Evolutionary conservation across 2,113 vertebrate genomes (phyloP).

Genomic region (Antechinus flavipes): DNA sequence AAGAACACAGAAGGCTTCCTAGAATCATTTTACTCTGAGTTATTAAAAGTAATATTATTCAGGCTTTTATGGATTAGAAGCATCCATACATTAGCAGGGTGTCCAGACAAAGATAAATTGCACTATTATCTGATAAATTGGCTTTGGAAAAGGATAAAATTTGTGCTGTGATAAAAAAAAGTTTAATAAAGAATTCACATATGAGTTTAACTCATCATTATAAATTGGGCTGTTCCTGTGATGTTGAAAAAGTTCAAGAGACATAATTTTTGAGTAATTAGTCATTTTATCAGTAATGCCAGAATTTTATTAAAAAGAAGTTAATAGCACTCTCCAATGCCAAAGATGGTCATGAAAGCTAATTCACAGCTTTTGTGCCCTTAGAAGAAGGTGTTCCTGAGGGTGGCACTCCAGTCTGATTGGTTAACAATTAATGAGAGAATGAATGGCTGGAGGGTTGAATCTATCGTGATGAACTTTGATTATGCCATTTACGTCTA

Average conservation of each 20-base stretch:
- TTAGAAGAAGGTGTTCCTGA: not conserved
- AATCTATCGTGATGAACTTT: not conserved
- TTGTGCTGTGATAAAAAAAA: not conserved
- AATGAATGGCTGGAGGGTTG: not conserved
- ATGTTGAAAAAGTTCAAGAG: not conserved
- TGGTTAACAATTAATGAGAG: not conserved
- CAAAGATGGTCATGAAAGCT: not conserved
- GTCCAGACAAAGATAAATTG: not conserved
- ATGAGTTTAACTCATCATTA: not conserved
- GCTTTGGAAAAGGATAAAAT: conserved; percentile 28
- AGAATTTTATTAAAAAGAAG: not conserved
- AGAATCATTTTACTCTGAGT: not conserved
- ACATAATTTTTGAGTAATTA: not conserved
- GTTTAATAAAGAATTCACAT: not conserved
- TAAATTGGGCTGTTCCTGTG: conserved; percentile 16
- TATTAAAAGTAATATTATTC: not conserved
- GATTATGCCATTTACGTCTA: not conserved
- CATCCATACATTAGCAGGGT: not conserved
- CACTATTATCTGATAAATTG: not conserved
- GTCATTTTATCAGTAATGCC: not conserved
- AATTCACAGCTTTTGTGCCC: not conserved
- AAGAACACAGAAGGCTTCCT: not conserved
- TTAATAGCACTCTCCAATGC: not conserved
- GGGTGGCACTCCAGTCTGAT: not conserved
- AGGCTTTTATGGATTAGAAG: not conserved